Conservation (phyloP, 2,888 invertebrate species). For the Plebejus melissa region DNA sequence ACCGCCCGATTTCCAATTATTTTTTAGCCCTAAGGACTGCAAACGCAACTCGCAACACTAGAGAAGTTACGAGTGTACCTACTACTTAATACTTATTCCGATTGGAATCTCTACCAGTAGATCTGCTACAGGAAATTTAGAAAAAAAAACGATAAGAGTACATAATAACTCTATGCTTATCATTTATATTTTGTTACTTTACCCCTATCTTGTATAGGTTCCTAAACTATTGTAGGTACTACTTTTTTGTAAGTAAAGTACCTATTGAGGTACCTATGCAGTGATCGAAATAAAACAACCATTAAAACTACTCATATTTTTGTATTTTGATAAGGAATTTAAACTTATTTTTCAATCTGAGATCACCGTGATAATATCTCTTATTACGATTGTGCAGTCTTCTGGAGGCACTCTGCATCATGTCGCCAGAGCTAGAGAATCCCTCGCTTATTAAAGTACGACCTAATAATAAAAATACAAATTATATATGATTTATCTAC, state of each 20-base stretch:
- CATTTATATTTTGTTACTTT: too few relatives aligned
- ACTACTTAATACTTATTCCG: too few relatives aligned
- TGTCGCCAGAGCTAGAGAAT: slow-evolving; percentile 48
- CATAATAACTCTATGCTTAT: too few relatives aligned
- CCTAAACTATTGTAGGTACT: too few relatives aligned
- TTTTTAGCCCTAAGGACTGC: too few relatives aligned
- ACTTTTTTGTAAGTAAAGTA: not conserved
- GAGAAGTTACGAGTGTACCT: too few relatives aligned
- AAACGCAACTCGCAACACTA: too few relatives aligned
- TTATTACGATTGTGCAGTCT: slow-evolving; percentile 46
- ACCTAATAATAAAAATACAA: slow-evolving; percentile 46
- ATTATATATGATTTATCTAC: not conserved
- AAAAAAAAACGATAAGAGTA: too few relatives aligned
- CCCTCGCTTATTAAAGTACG: slow-evolving; percentile 49
- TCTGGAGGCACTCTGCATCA: slow-evolving; percentile 48
- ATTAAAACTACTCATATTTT: slow-evolving; percentile 50
- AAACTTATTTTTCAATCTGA: slow-evolving; percentile 58
- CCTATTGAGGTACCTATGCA: slow-evolving; percentile 32
- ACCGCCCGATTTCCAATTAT: too few relatives aligned
- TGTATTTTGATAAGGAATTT: slow-evolving; percentile 65
- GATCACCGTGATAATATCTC: slow-evolving; percentile 39
- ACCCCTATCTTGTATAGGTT: too few relatives aligned
- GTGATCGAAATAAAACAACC: slow-evolving; percentile 30
- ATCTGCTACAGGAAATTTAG: too few relatives aligned
- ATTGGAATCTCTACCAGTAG: too few relatives aligned